phyloP scores from a whole-genome alignment of 2,797 vertebrate species.

The Numenius phaeopus region DNA sequence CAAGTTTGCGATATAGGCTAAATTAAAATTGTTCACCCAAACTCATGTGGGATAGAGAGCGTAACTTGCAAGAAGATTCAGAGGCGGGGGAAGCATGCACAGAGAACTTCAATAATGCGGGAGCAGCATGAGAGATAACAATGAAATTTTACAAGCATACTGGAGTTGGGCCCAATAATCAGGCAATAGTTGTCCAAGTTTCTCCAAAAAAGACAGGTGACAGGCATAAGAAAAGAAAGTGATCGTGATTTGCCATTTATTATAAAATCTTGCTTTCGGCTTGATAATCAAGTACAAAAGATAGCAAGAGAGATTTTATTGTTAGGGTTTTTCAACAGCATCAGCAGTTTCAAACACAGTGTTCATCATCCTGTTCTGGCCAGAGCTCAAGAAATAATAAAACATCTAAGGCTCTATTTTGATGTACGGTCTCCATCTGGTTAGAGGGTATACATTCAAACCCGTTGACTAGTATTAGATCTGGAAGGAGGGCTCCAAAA shows the following conservation, averaged over 20 bases:
- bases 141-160: neutral
- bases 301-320: slow-evolving; percentile 58
- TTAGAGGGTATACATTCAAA: slow-evolving; percentile 40
- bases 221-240: slow-evolving; percentile 50
- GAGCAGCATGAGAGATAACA: neutral
- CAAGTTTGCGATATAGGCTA: neutral
- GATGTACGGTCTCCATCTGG: slow-evolving; percentile 55
- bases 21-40: neutral
- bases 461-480: neutral
- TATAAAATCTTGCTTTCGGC: slow-evolving; percentile 64
- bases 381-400: slow-evolving; percentile 64
- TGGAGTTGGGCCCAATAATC: slow-evolving; percentile 17
- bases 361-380: slow-evolving; percentile 69
- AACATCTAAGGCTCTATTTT: slow-evolving; percentile 69
- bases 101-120: neutral
- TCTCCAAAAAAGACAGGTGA: slow-evolving; percentile 38
- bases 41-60: neutral
- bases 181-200: neutral
- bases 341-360: slow-evolving; percentile 71
- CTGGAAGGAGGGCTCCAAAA: neutral
- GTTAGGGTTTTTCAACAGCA: slow-evolving; percentile 59
- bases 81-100: neutral
- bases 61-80: neutral
- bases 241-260: slow-evolving; percentile 69
- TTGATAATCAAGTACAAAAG: slow-evolving; percentile 70